Evolutionary conservation across 1,140 invertebrate genomes (phyloP), one percentile per base, ranked within the genome.

Genomic region (Wiebesia pumilae): DNA sequence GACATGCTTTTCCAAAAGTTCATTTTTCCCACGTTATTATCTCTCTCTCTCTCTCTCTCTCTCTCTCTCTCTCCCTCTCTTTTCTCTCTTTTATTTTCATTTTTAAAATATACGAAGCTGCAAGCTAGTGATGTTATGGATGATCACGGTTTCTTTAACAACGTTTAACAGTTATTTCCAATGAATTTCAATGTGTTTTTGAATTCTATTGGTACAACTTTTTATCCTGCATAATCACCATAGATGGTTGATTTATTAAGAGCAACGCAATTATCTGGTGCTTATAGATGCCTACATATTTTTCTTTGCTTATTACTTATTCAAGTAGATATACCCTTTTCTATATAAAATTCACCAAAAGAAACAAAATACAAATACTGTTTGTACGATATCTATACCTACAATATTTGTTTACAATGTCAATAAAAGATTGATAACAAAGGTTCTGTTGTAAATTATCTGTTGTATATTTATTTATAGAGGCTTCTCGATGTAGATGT

Each of bases 231-330:
- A 33, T 38, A 58, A 83, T 83, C 51, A 62, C 33, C 51, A 75
- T 75, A 75, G 58, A 35, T 75, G 33, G 62, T 58, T 58, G 43
- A 83, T 83, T 83, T 62, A 73, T 73, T 43, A 38, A 35, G 81
- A 75, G 38, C 67, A 54, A 21, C 40, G 19, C 43, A n/a, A 35
- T 21, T 71, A 6, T 30, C 43, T 51, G 19, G 75, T 16, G 35
- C 16, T 19, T 75, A 33, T 35, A 71, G 35, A 71, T 71, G 33
- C 19, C 33, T n/a, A 30, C 62, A 62, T 16, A 38, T 51, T 38
- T 14, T 14, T 62, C 12, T 0, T 0, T 35, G 27, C 7, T 30
- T 58, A 38, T 9, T n/a, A 24, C 33, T 27, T 4, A 38, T 54
- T 35, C 6, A 24, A 16, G 40, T 1, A 30, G n/a, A 16, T 33